Conservation (phyloP, 2,888 invertebrate species). For the Sceliomorpha sp. region DNA sequence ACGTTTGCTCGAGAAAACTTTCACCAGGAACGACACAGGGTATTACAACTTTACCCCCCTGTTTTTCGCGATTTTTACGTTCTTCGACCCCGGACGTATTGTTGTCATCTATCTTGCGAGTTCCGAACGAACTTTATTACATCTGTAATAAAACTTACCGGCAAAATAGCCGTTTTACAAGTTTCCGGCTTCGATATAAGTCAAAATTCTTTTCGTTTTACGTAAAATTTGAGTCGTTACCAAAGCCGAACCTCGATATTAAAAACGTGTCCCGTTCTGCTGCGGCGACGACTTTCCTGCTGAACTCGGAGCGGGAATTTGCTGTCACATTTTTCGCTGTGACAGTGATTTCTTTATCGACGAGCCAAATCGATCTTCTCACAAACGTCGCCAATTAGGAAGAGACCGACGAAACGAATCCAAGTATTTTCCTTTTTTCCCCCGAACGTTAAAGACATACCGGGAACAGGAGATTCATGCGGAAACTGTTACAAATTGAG, state of each 20-base stretch:
- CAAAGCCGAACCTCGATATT: too few species aligned
- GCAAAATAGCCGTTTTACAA: neutral
- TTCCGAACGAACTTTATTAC: constrained; percentile 4
- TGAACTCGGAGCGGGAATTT: too few species aligned
- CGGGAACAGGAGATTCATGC: constrained; percentile 33
- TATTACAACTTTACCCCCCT: constrained; percentile 20
- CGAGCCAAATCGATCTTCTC: too few species aligned
- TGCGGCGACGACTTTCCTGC: too few species aligned
- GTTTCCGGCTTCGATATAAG: too few species aligned
- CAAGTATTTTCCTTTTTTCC: constrained; percentile 32
- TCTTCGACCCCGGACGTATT: neutral
- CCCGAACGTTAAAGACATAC: constrained; percentile 28
- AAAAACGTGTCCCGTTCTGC: too few species aligned
- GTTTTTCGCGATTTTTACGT: neutral
- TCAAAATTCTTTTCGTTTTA: too few species aligned
- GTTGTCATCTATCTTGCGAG: constrained; percentile 6
- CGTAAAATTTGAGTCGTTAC: too few species aligned
- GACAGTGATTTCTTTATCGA: too few species aligned
- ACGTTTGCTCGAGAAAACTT: constrained; percentile 2
- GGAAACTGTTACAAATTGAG: constrained; percentile 47
- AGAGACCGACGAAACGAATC: too few species aligned
- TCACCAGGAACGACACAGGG: constrained; percentile 10
- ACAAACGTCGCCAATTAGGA: too few species aligned
- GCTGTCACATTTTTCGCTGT: too few species aligned
- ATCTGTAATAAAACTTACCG: constrained; percentile 2